These are phyloP conservation scores for Cisticola juncidis DNA, from an alignment of 2,113 vertebrate genomes.

Conservation along the genomic window DNA sequence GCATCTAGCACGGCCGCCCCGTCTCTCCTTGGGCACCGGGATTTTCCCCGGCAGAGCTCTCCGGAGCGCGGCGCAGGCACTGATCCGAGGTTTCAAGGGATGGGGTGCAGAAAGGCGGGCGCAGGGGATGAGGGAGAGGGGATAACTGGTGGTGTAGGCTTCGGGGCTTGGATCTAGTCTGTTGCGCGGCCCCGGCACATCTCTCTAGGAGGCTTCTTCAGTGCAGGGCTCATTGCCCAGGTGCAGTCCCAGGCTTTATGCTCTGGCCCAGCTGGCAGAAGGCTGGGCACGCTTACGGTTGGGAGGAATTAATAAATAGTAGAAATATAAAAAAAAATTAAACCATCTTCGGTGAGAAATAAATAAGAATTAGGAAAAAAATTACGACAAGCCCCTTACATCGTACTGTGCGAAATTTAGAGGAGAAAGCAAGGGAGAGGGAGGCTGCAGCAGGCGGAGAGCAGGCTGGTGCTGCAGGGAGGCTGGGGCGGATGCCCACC, in stretches of 20 bases:
- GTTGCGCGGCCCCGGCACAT: constrained; percentile 44
- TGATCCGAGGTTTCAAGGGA: constrained; percentile 58
- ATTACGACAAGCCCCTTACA: constrained; percentile 2
- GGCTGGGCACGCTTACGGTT: not conserved
- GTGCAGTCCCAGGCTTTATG: constrained; percentile 54
- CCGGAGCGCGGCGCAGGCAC: constrained; percentile 42
- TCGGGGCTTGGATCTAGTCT: constrained; percentile 52
- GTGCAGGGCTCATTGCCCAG: constrained; percentile 50
- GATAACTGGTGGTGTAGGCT: constrained; percentile 3
- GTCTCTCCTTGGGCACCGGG: constrained; percentile 58
- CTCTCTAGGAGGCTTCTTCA: constrained; percentile 57
- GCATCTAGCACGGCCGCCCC: constrained; percentile 67
- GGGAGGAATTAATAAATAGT: constrained; percentile 52
- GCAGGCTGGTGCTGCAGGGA: constrained; percentile 5
- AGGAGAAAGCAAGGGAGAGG: not conserved
- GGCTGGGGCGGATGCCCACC: constrained; percentile 64
- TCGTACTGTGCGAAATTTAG: not conserved
- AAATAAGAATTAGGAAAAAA: not conserved
- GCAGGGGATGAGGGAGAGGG: constrained; percentile 7
- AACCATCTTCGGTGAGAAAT: constrained; percentile 52
- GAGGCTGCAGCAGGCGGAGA: constrained; percentile 20
- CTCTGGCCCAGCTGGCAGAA: constrained; percentile 8
- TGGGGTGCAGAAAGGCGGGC: constrained; percentile 11
- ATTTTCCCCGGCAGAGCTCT: not conserved
- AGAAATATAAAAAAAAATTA: constrained; percentile 26